Base-by-base conservation (phyloP, 2,113 vertebrate species). In the Mellivora capensis region DNA sequence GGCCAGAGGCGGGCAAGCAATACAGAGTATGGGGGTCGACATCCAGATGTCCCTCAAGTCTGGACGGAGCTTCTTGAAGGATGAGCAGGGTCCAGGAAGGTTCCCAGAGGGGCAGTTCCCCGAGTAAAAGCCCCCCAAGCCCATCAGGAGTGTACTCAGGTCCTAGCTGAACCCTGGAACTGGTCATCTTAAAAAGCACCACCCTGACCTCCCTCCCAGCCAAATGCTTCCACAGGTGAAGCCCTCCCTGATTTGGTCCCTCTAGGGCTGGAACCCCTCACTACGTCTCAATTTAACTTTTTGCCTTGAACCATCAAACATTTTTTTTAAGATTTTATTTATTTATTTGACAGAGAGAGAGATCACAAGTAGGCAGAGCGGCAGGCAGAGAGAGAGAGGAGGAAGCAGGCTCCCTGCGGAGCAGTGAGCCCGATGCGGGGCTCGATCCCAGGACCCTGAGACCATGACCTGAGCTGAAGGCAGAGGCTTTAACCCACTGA, bases 1-100 rank as follows among this genome's bases (percentile, higher is more conserved):
- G 49, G 17, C 76, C 82, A 62, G 52, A 23, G n/a, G 85, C 59
- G 29, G 7, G 39, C n/a, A 11, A 69, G 39, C 13, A 8, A 3
- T 0, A 82, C 4, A 44, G 72, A 44, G 42, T 17, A 76, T 1
- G 13, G 39, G 14, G 69, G 10, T 4, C 14, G 31, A 25, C 21
- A 25, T 9, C 74, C 47, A 74, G 20, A 23, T 3, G 20, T 9
- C 6, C 79, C 29, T 2, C 13, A 1, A 2, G 54, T 42, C 47
- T 20, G 5, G 37, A 14, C 18, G 23, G 86, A 37, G 8, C 44
- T 4, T 6, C 13, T 8, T 13, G 25, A 23, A 20, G 76, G 10
- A 7, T 8, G 7, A 34, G 31, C 2, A 1, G 49, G 39, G 7
- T 3, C 23, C 3, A 1, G 67, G 11, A 13, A 5, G 8, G 71